These are phyloP conservation scores for Bradypodion pumilum DNA, from an alignment of 2,797 vertebrate species.

Conservation along the genomic window DNA sequence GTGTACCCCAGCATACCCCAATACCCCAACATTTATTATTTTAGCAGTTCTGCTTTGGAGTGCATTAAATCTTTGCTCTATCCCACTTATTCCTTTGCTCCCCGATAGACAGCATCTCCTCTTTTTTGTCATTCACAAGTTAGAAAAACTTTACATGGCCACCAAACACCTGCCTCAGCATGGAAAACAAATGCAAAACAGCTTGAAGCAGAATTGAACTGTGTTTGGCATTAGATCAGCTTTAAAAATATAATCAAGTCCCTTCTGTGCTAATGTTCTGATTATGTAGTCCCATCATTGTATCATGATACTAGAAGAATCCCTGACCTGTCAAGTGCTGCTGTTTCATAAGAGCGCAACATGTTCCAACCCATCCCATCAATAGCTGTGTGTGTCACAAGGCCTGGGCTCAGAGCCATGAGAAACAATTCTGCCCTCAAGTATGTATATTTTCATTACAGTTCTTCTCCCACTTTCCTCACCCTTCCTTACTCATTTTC, in stretches of 20 bases:
- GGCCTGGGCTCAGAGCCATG: constrained; percentile 66
- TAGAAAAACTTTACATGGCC: constrained; percentile 23
- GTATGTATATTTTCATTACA: constrained; percentile 66
- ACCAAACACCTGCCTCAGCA: constrained; percentile 42
- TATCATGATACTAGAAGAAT: constrained; percentile 44
- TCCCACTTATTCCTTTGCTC: no score
- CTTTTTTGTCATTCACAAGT: neutral
- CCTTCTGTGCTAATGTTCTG: constrained; percentile 25
- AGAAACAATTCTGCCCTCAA: constrained; percentile 65
- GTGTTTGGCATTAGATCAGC: constrained; percentile 42
- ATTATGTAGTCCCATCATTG: constrained; percentile 35
- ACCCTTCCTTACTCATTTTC: constrained; percentile 54
- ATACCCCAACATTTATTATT: no score
- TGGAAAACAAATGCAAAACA: constrained; percentile 59
- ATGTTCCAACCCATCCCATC: constrained; percentile 60
- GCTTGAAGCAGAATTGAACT: constrained; percentile 53
- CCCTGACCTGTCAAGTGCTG: constrained; percentile 60
- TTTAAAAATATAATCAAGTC: constrained; percentile 47
- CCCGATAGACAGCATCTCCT: neutral
- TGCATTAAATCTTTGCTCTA: neutral
- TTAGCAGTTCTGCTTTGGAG: neutral
- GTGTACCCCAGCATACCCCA: no score
- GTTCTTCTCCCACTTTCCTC: constrained; percentile 61
- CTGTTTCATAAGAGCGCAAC: constrained; percentile 57
- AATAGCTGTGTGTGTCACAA: constrained; percentile 53